phyloP scores from a whole-genome alignment of 2,888 invertebrate genomes.

The Drepanosiphum platanoidis region DNA sequence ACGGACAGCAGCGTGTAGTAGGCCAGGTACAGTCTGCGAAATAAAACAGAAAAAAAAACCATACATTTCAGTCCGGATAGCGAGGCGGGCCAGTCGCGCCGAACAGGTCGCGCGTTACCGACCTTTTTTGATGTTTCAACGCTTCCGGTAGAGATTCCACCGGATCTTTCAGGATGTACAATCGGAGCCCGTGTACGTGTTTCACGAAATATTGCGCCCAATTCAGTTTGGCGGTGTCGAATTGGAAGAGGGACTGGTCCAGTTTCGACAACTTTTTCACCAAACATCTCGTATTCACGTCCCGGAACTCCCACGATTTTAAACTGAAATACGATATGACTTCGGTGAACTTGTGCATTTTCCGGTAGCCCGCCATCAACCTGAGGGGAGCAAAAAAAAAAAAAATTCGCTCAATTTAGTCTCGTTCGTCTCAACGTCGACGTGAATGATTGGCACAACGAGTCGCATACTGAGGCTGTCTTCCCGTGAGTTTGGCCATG shows the following conservation, averaged over 20 bases:
- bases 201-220: slow-evolving; percentile 81
- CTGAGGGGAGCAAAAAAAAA: no score
- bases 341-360: slow-evolving; percentile 78
- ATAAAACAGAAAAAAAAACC: slow-evolving; percentile 2
- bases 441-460: no score
- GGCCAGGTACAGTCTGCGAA: slow-evolving; percentile 62
- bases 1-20: slow-evolving; percentile 61
- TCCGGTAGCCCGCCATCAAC: slow-evolving; percentile 78
- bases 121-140: slow-evolving; percentile 72
- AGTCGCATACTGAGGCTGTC: slow-evolving; percentile 73
- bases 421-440: no score
- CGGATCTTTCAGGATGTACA: slow-evolving; percentile 84
- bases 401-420: no score
- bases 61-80: neutral
- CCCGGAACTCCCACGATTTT: slow-evolving; percentile 79
- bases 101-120: slow-evolving; percentile 65
- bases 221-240: slow-evolving; percentile 77
- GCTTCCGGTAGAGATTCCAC: slow-evolving; percentile 79
- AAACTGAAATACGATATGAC: slow-evolving; percentile 83
- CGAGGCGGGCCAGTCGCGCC: no score
- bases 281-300: slow-evolving; percentile 72
- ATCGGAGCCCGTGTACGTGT: slow-evolving; percentile 79
- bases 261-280: slow-evolving; percentile 69
- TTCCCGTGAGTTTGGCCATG: slow-evolving; percentile 73
- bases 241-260: slow-evolving; percentile 76